Evolutionary conservation across 1,140 invertebrate genomes (phyloP).

Genomic region (Theocolax elegans): DNA sequence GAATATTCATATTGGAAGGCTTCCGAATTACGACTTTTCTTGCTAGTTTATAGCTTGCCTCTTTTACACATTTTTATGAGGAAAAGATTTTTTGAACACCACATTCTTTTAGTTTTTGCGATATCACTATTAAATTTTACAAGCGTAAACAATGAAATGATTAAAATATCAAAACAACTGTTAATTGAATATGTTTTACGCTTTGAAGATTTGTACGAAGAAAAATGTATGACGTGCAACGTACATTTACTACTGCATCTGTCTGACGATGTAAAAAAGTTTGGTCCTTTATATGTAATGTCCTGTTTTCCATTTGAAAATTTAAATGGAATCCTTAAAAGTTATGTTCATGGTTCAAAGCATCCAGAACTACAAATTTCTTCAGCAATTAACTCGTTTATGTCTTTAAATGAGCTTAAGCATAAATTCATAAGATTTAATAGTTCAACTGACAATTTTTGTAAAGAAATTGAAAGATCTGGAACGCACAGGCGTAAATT

Average conservation of each 20-base stretch:
- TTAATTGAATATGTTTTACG: neutral
- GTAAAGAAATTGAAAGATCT: too few species aligned
- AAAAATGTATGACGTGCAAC: neutral
- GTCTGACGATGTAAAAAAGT: neutral
- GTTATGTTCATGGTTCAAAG: too few species aligned
- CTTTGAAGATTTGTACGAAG: neutral
- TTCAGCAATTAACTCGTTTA: too few species aligned
- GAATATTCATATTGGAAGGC: slow-evolving; percentile 17
- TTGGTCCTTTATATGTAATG: neutral
- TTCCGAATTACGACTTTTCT: slow-evolving; percentile 11
- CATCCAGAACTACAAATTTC: too few species aligned
- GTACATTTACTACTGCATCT: slow-evolving; percentile 8
- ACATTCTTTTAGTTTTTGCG: slow-evolving; percentile 13
- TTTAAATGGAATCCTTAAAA: too few species aligned
- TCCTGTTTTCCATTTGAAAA: too few species aligned
- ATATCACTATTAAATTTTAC: slow-evolving; percentile 6
- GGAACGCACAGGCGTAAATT: too few species aligned
- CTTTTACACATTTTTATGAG: neutral
- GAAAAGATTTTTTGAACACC: neutral
- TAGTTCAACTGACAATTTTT: too few species aligned
- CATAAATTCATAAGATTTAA: too few species aligned
- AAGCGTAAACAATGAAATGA: neutral
- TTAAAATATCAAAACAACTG: neutral
- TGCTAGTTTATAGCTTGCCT: slow-evolving; percentile 10
- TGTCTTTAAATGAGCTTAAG: too few species aligned